Evolutionary conservation across 2,113 vertebrate species (phyloP).

Genomic region (Cynoglossus semilaevis): DNA sequence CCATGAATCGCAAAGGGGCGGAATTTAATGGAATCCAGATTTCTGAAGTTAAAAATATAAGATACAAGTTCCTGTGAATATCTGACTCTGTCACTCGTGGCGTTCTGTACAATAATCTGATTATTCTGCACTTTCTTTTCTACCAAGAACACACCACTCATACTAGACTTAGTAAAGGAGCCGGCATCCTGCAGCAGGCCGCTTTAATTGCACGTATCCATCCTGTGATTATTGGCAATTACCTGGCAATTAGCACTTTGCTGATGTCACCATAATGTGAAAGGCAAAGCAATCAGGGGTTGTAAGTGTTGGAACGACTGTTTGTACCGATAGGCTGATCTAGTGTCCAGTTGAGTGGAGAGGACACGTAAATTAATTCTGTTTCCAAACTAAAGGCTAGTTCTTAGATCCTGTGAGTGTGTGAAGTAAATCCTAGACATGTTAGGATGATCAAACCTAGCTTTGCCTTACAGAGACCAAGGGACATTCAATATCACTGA

Average conservation of each 20-base stretch:
- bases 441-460: no score
- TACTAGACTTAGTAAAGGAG: conserved; percentile 20
- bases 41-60: not conserved
- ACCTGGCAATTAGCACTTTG: conserved; percentile 68
- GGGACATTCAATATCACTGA: no score
- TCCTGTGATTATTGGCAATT: conserved; percentile 66
- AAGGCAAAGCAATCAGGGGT: conserved; percentile 62
- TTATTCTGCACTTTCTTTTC: conserved; percentile 12
- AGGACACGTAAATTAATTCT: not conserved
- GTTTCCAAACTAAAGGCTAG: no score
- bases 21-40: conserved; percentile 4
- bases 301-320: conserved; percentile 46
- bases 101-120: not conserved
- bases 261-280: conserved; percentile 64
- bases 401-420: no score
- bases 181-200: conserved; percentile 12
- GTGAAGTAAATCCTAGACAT: no score
- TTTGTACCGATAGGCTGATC: conserved; percentile 56
- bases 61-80: not conserved
- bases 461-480: no score
- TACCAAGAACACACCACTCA: conserved; percentile 13
- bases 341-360: conserved; percentile 15
- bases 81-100: not conserved
- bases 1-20: conserved; percentile 11
- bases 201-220: conserved; percentile 56